Evolutionary conservation across 2,888 invertebrate genomes (phyloP).

Genomic region (Dioctria linearis): DNA sequence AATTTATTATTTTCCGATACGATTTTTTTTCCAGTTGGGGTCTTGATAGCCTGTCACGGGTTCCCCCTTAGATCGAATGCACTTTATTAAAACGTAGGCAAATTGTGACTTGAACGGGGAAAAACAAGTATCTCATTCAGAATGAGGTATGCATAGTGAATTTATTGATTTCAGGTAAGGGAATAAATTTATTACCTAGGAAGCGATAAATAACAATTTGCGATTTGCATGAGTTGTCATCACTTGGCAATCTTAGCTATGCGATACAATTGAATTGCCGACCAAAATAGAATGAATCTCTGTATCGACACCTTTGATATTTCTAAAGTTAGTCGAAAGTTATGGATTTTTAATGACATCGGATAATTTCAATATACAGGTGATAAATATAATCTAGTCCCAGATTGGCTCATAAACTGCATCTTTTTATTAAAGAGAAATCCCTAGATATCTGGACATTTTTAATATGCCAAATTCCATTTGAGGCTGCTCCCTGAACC

Average conservation of each 20-base stretch:
- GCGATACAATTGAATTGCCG: not conserved
- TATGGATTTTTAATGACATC: slow-evolving; percentile 32
- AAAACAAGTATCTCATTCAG: not conserved
- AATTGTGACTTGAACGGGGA: slow-evolving; percentile 23
- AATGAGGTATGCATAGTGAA: slow-evolving; percentile 29
- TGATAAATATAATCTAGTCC: no score
- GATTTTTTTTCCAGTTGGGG: slow-evolving; percentile 51
- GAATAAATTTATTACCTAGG: slow-evolving; percentile 36
- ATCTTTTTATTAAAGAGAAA: no score
- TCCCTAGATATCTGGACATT: no score
- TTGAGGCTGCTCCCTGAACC: no score
- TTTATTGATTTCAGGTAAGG: slow-evolving; percentile 45
- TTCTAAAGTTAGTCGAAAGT: slow-evolving; percentile 10
- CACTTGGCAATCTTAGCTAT: slow-evolving; percentile 3
- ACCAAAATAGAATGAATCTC: not conserved
- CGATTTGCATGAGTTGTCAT: slow-evolving; percentile 38
- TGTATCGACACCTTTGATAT: not conserved
- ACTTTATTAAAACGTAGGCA: slow-evolving; percentile 43
- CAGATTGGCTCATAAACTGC: no score
- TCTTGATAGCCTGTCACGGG: slow-evolving; percentile 50
- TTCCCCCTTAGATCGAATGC: not conserved
- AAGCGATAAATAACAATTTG: slow-evolving; percentile 53
- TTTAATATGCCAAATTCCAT: no score
- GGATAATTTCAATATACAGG: not conserved
- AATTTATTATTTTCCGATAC: slow-evolving; percentile 54